Base-by-base conservation (phyloP, 2,113 vertebrate species). In the Danionella cerebrum region DNA sequence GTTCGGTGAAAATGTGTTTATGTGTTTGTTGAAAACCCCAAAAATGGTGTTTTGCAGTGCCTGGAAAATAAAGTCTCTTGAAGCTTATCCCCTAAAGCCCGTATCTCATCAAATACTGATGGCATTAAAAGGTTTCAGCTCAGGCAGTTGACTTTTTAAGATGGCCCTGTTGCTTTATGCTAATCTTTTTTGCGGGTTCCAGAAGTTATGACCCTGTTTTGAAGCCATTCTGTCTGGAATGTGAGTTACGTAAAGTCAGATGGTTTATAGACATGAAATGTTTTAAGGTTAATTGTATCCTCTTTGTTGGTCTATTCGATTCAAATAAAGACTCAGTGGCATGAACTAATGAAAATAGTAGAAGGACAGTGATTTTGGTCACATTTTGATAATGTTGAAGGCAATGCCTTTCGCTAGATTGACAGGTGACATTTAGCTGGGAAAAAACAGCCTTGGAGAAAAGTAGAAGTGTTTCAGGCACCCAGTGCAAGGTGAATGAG, bases 361-460 rank as follows among this genome's bases (percentile, higher is more conserved):
- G 18, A 33, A 63, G 19, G 29, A 48, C 19, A 11, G n/a, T 35
- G 25, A 66, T 58, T 36, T 51, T 4, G 71, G 78, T 82, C 82
- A 77, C 65, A 8, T 66, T 42, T 24, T 72, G 19, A 59, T 81
- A 79, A 83, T 79, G 76, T 54, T 44, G 60, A 59, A 63, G 18
- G 70, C 47, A 25, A 76, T 52, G 67, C 21, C 18, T 62, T 65
- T 53, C 31, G 2, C 41, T 51, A 84, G 86, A 86, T 78, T 80
- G 85, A 86, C 82, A 81, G 76, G 76, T 86, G 84, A 67, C 82
- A 86, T 87, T 87, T 85, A 76, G 67, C 67, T 6, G 25, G 11
- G 41, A 71, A 45, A 76, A 67, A 79, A 73, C 73, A 44, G 44
- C 39, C 44, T 4, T 13, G 21, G 29, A 50, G 18, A 52, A 21